Evolutionary conservation across 2,888 invertebrate species (phyloP).

Genomic region (Didymodactylos carnosus): DNA sequence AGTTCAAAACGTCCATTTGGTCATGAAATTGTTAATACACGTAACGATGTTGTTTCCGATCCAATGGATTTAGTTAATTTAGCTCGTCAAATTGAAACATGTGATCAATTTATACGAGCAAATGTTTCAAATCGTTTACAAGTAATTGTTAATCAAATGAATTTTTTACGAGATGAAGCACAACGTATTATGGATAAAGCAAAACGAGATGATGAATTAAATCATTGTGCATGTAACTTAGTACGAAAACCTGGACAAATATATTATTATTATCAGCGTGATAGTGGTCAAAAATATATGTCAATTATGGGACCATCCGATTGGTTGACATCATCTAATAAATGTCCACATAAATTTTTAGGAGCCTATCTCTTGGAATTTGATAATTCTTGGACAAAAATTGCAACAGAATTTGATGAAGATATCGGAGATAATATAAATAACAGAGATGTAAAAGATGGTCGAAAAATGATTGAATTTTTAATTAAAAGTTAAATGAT

Average conservation of each 20-base stretch:
- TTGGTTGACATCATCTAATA: conserved; percentile 40
- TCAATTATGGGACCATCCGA: conserved; percentile 57
- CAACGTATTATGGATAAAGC: background rate
- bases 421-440: background rate
- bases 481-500: background rate
- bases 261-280: conserved; percentile 50
- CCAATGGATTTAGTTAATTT: background rate
- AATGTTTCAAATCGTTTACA: background rate
- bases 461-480: background rate
- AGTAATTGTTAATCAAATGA: background rate
- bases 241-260: conserved; percentile 49
- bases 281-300: conserved; percentile 48
- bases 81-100: background rate
- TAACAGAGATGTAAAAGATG: background rate
- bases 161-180: background rate
- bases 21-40: background rate
- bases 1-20: background rate
- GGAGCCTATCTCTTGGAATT: conserved; percentile 49
- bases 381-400: conserved; percentile 49
- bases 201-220: conserved; percentile 39
- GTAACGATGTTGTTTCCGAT: background rate
- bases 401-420: background rate
- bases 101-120: background rate
- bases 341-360: conserved; percentile 43
- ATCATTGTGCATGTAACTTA: conserved; percentile 54